Base-by-base conservation (phyloP, 1,140 invertebrate genomes). In the Diuraphis noxia region DNA sequence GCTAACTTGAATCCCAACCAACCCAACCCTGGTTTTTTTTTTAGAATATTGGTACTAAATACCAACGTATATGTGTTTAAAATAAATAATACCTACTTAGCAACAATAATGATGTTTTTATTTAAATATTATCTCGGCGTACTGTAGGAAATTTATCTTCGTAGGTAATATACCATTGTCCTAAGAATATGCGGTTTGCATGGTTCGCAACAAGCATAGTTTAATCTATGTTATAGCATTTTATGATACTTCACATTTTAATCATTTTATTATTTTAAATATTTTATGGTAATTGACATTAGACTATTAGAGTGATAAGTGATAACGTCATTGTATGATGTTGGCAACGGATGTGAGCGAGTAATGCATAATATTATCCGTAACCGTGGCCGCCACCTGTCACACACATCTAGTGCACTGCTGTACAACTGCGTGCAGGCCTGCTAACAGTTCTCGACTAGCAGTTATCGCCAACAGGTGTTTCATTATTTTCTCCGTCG, bases 321-420 rank as follows among this genome's bases (percentile, higher is more conserved):
- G 84, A 85, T 85, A 85, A 84, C 40, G 6, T 25, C 13, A 36
- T n/a, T 2, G 84, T n/a, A 1, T n/a, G 13, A 85, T 85, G 84
- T 85, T 85, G n/a, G 84, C 43, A 85, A 85, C 84, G 84, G 25
- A 46, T 9, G 40, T 36, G 21, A 25, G 40, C 40, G 7, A 3
- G 38, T n/a, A 63, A 38, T 23, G 23, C 38, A 38, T n/a, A 34
- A 17, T 72, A 85, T 85, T 43, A 46, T 46, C 19, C 84, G 41
- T 38, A 38, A 46, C 43, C 82, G 82, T 43, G 82, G 82, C 82
- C 84, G 84, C 84, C 84, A 85, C 84, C 84, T 85, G 84, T 85
- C 84, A 49, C 43, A 38, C 41, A 85, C 84, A 85, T 34, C 41
- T 30, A 21, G 25, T 85, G 6, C 30, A 46, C 34, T 85, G 79